Conservation (phyloP, 2,113 vertebrate species). For the Ceyx cyanopectus region DNA sequence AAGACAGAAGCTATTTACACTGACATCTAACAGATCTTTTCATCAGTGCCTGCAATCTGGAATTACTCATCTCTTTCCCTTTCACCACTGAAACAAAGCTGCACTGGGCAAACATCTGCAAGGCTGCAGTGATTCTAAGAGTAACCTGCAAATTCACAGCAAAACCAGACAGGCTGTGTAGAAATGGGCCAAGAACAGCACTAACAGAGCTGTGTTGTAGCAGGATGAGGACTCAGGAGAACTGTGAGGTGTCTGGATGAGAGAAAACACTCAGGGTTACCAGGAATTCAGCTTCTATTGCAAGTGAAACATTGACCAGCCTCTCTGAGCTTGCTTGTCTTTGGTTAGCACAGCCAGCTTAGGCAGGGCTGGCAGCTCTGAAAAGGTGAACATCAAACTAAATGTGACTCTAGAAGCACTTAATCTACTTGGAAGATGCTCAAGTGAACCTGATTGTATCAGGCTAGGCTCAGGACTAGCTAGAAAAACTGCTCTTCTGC, state of each 20-base stretch:
- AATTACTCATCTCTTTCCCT: neutral
- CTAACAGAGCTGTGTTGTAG: neutral
- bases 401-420: neutral
- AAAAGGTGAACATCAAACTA: neutral
- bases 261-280: neutral
- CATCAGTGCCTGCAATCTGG: neutral
- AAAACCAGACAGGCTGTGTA: neutral
- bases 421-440: neutral
- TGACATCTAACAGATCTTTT: constrained; percentile 21
- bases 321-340: neutral
- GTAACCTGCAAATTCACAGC: neutral
- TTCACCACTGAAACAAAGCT: neutral
- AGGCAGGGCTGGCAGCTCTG: neutral
- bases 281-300: neutral
- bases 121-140: neutral
- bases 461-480: neutral
- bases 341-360: neutral
- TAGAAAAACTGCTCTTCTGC: neutral
- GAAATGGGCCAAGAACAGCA: neutral
- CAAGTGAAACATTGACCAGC: neutral
- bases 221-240: neutral
- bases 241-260: neutral
- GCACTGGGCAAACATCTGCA: neutral
- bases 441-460: neutral
- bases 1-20: neutral